Base-by-base conservation (phyloP, 1,140 invertebrate genomes). In the Drosophila nigrodunni region DNA sequence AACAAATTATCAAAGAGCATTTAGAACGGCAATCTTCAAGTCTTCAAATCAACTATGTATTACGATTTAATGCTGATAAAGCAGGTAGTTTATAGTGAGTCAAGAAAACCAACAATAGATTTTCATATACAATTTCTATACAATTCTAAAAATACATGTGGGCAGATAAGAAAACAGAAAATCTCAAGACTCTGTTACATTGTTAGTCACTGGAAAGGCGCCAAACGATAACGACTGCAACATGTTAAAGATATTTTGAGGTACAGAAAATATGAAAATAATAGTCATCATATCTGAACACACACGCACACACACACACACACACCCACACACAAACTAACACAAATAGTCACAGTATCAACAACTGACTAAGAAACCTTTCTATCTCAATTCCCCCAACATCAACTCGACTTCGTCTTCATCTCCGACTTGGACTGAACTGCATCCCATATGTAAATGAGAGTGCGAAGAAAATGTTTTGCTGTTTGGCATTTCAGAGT, bases 371-470 rank as follows among this genome's bases (percentile, higher is more conserved):
- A 18, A 47, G 13, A 74, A 47, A 41, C 65, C 64, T 62, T 70
- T 44, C 9, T 18, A 34, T 49, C 55, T 50, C 15, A 73, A 77
- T 43, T 70, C 54, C 15, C 44, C 44, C 10, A 6, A 8, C 69
- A 30, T 30, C 25, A 39, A 39, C 8, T 10, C 25, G 25, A 3
- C 25, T 25, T 4, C 25, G 25, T 25, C 25, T 25, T 4, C 25
- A 25, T 2, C 25, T 30, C 25, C 25, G 25, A 30, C 25, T 30
- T 13, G 18, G 10, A 21, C 44, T 18, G 7, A 37, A 52, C 54
- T 18, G 52, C 54, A 15, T 30, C 13, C 49, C 69, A 68, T 85
- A 88, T 88, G 85, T 69, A 88, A 88, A 88, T 88, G 85, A 71
- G 61, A 74, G 34, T 54, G 18, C 60, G 25, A 30, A 68, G 11